A percentile compares a stretch with the other conserved stretches of the same genome.
phyloP scores from a whole-genome alignment of 2,113 vertebrate species.

The Octodon degus region DNA sequence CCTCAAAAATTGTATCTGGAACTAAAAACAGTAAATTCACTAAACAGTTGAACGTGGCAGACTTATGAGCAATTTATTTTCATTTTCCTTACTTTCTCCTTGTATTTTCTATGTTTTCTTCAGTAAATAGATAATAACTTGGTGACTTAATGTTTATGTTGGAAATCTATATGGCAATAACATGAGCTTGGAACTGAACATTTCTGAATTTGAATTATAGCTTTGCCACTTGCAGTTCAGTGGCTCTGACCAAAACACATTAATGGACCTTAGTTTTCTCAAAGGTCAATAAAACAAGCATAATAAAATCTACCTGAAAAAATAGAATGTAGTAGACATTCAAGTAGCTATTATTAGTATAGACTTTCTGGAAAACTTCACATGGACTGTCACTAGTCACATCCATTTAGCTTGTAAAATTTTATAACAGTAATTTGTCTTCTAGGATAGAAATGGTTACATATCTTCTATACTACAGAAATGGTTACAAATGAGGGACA shows the following conservation, averaged over 20 bases:
- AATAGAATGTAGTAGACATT: not conserved
- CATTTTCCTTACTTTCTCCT: constrained; percentile 40
- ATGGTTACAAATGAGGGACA: constrained; percentile 22
- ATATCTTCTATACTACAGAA: constrained; percentile 24
- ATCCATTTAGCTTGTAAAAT: constrained; percentile 11
- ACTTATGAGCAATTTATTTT: constrained; percentile 55
- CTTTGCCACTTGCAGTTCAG: not conserved
- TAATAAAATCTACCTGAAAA: constrained; percentile 31
- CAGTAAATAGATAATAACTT: constrained; percentile 9
- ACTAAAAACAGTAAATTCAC: constrained; percentile 16
- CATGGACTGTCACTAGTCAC: not conserved
- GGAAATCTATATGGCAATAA: constrained; percentile 51
- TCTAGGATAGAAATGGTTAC: constrained; percentile 41
- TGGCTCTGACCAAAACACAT: constrained; percentile 49
- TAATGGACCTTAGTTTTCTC: constrained; percentile 28
- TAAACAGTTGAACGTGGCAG: not conserved
- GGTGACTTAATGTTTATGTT: constrained; percentile 24
- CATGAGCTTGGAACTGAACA: constrained; percentile 21
- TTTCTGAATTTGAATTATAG: constrained; percentile 50
- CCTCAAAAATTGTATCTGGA: constrained; percentile 23
- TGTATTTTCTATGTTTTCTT: constrained; percentile 46
- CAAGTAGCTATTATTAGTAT: constrained; percentile 18
- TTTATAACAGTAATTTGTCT: constrained; percentile 40
- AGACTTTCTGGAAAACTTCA: constrained; percentile 26
- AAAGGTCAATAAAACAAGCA: not conserved